Conservation (phyloP, 2,113 vertebrate genomes). For the Tychaedon coryphoeus region DNA sequence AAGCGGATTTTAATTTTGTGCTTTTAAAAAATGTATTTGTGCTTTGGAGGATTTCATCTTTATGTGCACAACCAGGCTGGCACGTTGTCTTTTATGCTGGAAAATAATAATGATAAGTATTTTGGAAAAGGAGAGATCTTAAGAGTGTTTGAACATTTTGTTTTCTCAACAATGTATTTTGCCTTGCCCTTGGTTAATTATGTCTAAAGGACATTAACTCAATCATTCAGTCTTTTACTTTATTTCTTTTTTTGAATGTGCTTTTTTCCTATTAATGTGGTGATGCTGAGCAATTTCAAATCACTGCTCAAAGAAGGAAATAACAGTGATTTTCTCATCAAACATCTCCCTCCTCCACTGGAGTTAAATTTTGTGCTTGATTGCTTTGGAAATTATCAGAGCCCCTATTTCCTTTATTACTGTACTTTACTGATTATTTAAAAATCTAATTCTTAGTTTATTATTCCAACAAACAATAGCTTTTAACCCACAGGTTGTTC, state of each 20-base stretch:
- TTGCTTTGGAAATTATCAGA: conserved; percentile 4
- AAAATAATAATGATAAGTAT: background rate
- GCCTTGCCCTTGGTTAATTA: background rate
- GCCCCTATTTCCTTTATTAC: background rate
- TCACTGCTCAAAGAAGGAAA: background rate
- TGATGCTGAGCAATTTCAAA: background rate
- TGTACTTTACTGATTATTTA: background rate
- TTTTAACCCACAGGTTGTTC: background rate
- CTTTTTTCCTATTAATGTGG: background rate
- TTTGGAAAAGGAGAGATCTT: background rate
- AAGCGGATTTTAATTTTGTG: background rate
- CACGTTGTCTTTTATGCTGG: background rate
- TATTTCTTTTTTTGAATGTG: background rate
- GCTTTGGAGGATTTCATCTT: background rate
- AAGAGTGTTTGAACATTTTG: background rate
- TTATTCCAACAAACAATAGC: background rate
- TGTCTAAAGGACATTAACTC: background rate
- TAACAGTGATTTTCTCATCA: background rate
- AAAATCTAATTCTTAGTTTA: background rate
- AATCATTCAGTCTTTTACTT: background rate
- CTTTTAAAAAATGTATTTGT: background rate
- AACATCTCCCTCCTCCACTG: background rate
- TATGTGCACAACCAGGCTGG: background rate
- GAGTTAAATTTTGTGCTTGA: background rate
- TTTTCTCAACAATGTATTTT: background rate